These are phyloP conservation scores for Pseudopipra pipra DNA, from an alignment of 2,113 vertebrate species.

Conservation along the genomic window DNA sequence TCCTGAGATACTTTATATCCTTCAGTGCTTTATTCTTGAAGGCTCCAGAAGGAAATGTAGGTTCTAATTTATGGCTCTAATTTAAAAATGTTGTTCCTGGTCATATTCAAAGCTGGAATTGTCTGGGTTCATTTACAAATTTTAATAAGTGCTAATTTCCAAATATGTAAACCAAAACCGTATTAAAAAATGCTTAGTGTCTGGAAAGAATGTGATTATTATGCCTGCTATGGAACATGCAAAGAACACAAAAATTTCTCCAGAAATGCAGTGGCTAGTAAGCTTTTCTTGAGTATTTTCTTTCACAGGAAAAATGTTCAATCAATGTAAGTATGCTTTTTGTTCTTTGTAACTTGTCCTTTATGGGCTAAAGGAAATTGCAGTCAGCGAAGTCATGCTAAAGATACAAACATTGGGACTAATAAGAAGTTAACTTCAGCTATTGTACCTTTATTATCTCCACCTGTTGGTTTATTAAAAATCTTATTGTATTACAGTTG, in stretches of 20 bases:
- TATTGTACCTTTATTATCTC: conserved; percentile 4
- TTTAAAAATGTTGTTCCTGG: not conserved
- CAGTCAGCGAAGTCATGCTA: not conserved
- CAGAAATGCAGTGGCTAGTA: not conserved
- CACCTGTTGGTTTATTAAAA: conserved; percentile 35
- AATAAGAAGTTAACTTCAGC: not conserved
- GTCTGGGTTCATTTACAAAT: not conserved
- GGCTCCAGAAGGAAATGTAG: not conserved
- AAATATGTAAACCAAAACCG: not conserved
- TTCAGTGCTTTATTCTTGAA: not conserved
- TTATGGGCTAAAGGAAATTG: not conserved
- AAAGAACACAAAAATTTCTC: not conserved
- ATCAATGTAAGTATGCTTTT: not conserved
- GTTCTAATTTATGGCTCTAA: not conserved
- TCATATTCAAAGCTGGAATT: not conserved
- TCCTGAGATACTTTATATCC: not conserved
- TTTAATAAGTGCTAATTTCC: not conserved
- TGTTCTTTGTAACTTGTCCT: not conserved
- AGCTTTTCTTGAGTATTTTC: not conserved
- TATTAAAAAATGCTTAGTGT: not conserved
- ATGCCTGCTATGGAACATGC: not conserved
- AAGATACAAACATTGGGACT: not conserved
- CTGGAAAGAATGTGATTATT: not conserved
- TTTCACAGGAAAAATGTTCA: not conserved
- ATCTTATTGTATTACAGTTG: not conserved